Base-by-base conservation (phyloP, 2,113 vertebrate species). In the Myanophis thanlyinensis region DNA sequence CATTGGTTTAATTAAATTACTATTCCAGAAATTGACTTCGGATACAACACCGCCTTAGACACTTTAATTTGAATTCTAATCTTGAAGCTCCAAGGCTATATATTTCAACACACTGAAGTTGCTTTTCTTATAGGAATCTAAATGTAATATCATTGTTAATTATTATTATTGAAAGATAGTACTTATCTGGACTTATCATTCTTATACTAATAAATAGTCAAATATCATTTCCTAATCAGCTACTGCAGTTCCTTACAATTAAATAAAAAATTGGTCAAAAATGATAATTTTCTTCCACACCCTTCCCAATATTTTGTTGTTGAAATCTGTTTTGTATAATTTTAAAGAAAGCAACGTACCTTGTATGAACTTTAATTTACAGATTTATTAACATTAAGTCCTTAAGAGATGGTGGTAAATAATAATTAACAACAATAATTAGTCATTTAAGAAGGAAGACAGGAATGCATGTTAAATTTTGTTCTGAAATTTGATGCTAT, bases 81-180 rank as follows among this genome's bases (percentile, higher is more conserved):
- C 90, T 96, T 95, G 96, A 94, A 96, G 91, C 94, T 97, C 94
- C 94, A 97, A 97, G 94, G 93, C 95, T 97, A 97, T 94, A 95
- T 97, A 95, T 97, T 97, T 97, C 96, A 97, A 97, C 96, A 97
- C 95, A 96, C 95, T 95, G 91, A 97, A 94, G 90, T 97, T 97
- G 95, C 95, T 97, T 97, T 98, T 97, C 94, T 97, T 97, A 97
- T 97, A 96, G 97, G 97, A 98, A 97, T 97, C 96, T 96, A 97
- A 98, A 96, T 97, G 97, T 97, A 80, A 97, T 98, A 97, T 96
- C 97, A 98, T 97, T 95, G 96, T 97, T 98, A 97, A 97, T 97
- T 96, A 97, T 96, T 97, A 97, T 94, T 97, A 96, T 97, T 98
- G 97, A 97, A 95, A 97, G 97, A 94, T 97, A 97, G 96, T 97